Percentiles rank a stretch among this genome's conserved stretches.
phyloP scores from a whole-genome alignment of 2,797 vertebrate genomes.

The Dermochelys coriacea region DNA sequence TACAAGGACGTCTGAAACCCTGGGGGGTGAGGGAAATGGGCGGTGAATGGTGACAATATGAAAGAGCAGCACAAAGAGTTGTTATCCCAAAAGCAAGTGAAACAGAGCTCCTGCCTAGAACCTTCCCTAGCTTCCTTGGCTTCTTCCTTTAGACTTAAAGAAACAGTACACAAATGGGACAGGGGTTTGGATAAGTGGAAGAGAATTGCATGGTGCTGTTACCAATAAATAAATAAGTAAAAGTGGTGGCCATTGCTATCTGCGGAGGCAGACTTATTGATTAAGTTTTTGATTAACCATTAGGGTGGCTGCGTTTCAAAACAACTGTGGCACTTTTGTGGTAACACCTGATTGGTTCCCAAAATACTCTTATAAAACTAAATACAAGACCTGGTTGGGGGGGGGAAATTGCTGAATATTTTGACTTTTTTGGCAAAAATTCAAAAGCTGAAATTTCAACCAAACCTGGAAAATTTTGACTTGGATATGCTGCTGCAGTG shows the following conservation, averaged over 20 bases:
- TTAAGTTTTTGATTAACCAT: neutral
- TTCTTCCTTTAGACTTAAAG: slow-evolving; percentile 53
- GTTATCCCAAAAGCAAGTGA: neutral
- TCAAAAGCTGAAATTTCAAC: neutral
- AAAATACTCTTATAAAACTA: neutral
- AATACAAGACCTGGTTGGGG: neutral
- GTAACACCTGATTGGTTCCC: neutral
- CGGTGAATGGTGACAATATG: fast-evolving
- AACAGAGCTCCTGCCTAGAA: slow-evolving; percentile 6
- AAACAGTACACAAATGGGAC: neutral
- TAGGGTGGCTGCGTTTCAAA: neutral
- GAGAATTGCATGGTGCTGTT: neutral
- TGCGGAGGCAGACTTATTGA: neutral
- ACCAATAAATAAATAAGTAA: neutral
- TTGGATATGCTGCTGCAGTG: neutral
- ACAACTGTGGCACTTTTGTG: neutral
- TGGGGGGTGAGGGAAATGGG: too few relatives aligned
- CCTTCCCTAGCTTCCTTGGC: neutral
- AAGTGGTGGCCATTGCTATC: fast-evolving
- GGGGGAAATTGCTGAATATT: neutral
- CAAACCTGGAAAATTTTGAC: neutral
- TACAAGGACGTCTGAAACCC: neutral
- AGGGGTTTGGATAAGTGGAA: neutral
- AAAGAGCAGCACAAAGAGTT: neutral
- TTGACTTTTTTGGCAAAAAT: neutral